These are phyloP conservation scores for Pseudochaenichthys georgianus DNA, from an alignment of 2,797 vertebrate species.

Conservation along the genomic window DNA sequence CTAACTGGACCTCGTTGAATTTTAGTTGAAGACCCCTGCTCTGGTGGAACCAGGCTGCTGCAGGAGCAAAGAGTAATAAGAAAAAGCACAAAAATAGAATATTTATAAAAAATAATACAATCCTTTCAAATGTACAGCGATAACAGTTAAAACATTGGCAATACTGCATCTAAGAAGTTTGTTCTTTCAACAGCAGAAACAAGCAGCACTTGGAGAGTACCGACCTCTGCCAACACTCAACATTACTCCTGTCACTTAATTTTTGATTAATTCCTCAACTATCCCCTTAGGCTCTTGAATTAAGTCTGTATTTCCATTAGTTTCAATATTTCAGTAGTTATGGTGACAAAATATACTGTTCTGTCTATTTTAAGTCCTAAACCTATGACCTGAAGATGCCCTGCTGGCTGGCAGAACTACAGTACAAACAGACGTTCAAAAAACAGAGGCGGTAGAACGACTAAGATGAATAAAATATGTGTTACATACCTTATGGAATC, in stretches of 20 bases:
- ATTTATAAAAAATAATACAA: not conserved
- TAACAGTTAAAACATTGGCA: slow-evolving; percentile 1
- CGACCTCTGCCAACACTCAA: slow-evolving; percentile 34
- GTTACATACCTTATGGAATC: not conserved
- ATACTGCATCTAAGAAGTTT: slow-evolving; percentile 2
- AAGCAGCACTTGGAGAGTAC: slow-evolving; percentile 21
- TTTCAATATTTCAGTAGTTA: slow-evolving; percentile 29
- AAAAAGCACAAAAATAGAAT: not conserved
- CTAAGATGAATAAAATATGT: not conserved
- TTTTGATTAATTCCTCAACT: slow-evolving; percentile 32
- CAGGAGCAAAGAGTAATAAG: not conserved
- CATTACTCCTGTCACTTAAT: slow-evolving; percentile 42
- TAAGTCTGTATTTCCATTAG: slow-evolving; percentile 27
- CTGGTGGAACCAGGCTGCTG: not conserved
- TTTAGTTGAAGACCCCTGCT: no score
- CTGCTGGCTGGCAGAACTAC: not conserved
- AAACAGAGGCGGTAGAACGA: not conserved
- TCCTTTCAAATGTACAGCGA: not conserved
- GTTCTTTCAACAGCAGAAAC: slow-evolving; percentile 3
- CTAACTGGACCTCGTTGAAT: no score
- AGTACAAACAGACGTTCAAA: not conserved
- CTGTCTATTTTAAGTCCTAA: not conserved
- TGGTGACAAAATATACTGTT: slow-evolving; percentile 12
- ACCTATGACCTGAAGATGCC: not conserved
- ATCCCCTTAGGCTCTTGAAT: slow-evolving; percentile 16